Evolutionary conservation across 2,113 vertebrate species (phyloP).

Genomic region (Oryzias melastigma): DNA sequence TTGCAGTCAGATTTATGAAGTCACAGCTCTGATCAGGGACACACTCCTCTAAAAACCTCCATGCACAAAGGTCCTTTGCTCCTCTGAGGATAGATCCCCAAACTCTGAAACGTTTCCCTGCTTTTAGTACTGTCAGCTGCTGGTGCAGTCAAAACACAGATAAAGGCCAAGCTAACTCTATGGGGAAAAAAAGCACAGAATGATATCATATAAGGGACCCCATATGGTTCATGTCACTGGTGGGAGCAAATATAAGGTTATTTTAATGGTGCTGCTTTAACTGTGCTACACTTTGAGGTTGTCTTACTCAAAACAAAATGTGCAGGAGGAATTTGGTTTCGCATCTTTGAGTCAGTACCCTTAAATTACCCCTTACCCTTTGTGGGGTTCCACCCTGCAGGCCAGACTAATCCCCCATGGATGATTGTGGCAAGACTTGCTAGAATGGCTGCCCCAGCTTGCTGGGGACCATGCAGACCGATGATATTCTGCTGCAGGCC

Average conservation of each 20-base stretch:
- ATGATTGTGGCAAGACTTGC: conserved; percentile 58
- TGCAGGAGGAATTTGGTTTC: conserved; percentile 66
- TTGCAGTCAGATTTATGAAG: conserved; percentile 68
- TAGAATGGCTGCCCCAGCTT: conserved; percentile 46
- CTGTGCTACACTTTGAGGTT: conserved; percentile 44
- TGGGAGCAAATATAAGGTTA: conserved; percentile 28
- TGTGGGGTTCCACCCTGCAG: conserved; percentile 50
- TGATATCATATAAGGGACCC: conserved; percentile 58
- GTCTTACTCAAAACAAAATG: conserved; percentile 65
- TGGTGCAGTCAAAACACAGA: conserved; percentile 64
- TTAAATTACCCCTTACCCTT: conserved; percentile 60
- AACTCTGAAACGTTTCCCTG: conserved; percentile 29
- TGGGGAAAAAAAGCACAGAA: conserved; percentile 27
- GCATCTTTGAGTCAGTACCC: conserved; percentile 55
- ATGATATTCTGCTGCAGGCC: conserved; percentile 85
- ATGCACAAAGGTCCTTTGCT: conserved; percentile 18
- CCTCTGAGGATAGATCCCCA: conserved; percentile 34
- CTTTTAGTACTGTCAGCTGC: conserved; percentile 37
- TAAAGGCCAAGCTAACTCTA: conserved; percentile 26
- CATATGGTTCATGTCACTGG: conserved; percentile 37
- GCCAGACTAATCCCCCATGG: conserved; percentile 40
- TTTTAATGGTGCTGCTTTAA: conserved; percentile 51
- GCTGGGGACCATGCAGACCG: conserved; percentile 60
- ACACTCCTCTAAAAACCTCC: conserved; percentile 38
- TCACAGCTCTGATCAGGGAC: conserved; percentile 45